Percentiles rank a stretch among this genome's conserved stretches.
These are phyloP conservation scores for Cybosia mesomella DNA, from an alignment of 2,888 invertebrate genomes.

Conservation along the genomic window DNA sequence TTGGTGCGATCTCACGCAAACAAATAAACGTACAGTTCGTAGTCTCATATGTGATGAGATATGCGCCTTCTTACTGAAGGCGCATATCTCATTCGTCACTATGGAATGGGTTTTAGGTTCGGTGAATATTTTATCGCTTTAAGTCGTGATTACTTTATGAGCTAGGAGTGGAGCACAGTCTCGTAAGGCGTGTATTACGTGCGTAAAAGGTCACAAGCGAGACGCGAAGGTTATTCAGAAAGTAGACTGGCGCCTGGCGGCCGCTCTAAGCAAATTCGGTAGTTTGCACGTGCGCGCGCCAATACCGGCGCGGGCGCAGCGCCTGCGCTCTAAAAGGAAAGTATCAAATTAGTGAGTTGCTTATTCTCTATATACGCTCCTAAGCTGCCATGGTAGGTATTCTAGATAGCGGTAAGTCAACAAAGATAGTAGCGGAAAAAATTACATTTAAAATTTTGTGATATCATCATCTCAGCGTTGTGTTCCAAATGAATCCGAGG, in stretches of 20 bases:
- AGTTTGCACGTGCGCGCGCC: slow-evolving; percentile 59
- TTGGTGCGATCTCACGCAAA: background rate
- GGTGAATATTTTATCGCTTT: slow-evolving; percentile 45
- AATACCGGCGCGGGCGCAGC: slow-evolving; percentile 9
- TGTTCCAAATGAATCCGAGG: too few species aligned
- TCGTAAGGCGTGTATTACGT: slow-evolving; percentile 70
- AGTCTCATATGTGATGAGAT: slow-evolving; percentile 8
- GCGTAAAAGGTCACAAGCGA: slow-evolving; percentile 85
- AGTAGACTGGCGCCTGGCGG: slow-evolving; percentile 82
- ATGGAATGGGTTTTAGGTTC: slow-evolving; percentile 47
- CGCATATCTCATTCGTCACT: slow-evolving; percentile 25
- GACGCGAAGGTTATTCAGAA: slow-evolving; percentile 85
- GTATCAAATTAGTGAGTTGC: slow-evolving; percentile 37
- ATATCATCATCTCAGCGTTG: too few species aligned
- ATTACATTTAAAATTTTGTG: too few species aligned
- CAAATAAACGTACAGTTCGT: slow-evolving; percentile 3
- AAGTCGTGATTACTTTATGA: slow-evolving; percentile 64
- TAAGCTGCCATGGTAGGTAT: slow-evolving; percentile 17
- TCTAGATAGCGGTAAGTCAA: background rate
- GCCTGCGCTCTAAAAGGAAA: slow-evolving; percentile 45
- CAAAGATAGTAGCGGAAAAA: background rate
- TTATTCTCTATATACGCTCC: slow-evolving; percentile 21
- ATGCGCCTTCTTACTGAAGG: background rate
- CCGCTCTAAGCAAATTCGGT: slow-evolving; percentile 79
- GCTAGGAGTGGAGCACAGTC: slow-evolving; percentile 67